Conservation (phyloP, 2,113 vertebrate genomes). For the Periophthalmodon schlosseri region DNA sequence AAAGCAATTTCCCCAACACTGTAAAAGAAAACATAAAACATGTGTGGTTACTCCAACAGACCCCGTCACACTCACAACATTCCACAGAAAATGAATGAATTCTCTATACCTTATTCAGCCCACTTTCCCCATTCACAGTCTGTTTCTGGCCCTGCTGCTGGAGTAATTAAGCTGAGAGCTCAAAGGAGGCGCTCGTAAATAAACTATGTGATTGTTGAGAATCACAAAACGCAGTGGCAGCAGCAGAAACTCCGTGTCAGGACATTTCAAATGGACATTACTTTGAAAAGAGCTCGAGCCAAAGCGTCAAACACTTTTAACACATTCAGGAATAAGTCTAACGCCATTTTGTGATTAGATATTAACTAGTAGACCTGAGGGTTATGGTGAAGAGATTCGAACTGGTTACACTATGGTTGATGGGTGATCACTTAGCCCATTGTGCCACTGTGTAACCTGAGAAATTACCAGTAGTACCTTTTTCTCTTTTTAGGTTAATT, state of each 20-base stretch:
- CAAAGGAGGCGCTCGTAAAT: constrained; percentile 54
- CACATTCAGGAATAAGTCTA: not conserved
- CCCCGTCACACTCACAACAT: not conserved
- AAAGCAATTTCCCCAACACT: too few relatives aligned
- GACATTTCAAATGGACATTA: constrained; percentile 37
- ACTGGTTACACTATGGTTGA: too few relatives aligned
- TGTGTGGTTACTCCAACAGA: not conserved
- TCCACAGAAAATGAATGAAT: not conserved
- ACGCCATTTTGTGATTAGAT: not conserved
- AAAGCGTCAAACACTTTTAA: not conserved
- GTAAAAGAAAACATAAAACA: not conserved
- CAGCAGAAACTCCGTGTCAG: constrained; percentile 45
- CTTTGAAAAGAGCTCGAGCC: not conserved
- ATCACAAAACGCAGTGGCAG: constrained; percentile 40
- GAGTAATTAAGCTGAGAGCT: constrained; percentile 64
- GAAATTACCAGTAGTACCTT: too few relatives aligned
- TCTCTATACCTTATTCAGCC: not conserved
- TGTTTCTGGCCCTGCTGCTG: constrained; percentile 18
- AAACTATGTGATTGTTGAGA: constrained; percentile 61
- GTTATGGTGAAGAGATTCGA: too few relatives aligned
- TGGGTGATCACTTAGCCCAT: too few relatives aligned
- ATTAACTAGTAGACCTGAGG: too few relatives aligned
- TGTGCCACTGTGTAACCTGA: too few relatives aligned
- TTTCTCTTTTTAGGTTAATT: too few relatives aligned
- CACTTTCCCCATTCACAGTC: not conserved